Evolutionary conservation across 2,113 vertebrate species (phyloP), one percentile per base, ranked within the genome.

Genomic region (Albula glossodonta): DNA sequence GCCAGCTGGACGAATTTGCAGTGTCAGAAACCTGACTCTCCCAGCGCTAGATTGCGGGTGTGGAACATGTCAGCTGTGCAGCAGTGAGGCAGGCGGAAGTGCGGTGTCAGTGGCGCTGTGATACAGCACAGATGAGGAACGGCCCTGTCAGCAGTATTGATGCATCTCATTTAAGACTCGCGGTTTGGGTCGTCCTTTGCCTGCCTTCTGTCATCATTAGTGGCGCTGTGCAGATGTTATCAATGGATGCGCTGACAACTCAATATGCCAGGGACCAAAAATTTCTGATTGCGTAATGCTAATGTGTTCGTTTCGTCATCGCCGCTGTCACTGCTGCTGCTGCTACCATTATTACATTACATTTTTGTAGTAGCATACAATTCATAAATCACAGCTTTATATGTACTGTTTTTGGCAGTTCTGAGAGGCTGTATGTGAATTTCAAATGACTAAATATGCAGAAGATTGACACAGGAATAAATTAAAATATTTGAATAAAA

Each of bases 131-230:
- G 11, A 48, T 79, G 49, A 79, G 49, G 17, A 48, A 79, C 50
- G 78, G 78, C 19, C 48, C 25, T 50, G 49, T 79, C 78, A 31
- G 31, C 31, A 49, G 78, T 50, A 49, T 48, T 79, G 49, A 79
- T 49, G 78, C 50, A 12, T 17, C 78, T 79, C 49, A 79, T 50
- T 50, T 49, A 49, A 50, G 48, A 79, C 4, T 11, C 12, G 5
- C 11, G 41, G 12, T 48, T 79, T 48, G 4, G 49, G 78, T 50
- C 17, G 49, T 50, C 49, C 19, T 31, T 8, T 74, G 70, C 9
- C 70, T 31, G 70, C 70, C 70, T 10, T 74, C 70, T 74, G 70
- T 74, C 70, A 74, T 74, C 70, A 13, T 74, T 74, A 74, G 70
- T n/a, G 9, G n/a, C 70, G 10, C 22, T 22, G n/a, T 74, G 70